phyloP scores from a whole-genome alignment of 2,888 invertebrate genomes.

The Lumbricus terrestris region DNA sequence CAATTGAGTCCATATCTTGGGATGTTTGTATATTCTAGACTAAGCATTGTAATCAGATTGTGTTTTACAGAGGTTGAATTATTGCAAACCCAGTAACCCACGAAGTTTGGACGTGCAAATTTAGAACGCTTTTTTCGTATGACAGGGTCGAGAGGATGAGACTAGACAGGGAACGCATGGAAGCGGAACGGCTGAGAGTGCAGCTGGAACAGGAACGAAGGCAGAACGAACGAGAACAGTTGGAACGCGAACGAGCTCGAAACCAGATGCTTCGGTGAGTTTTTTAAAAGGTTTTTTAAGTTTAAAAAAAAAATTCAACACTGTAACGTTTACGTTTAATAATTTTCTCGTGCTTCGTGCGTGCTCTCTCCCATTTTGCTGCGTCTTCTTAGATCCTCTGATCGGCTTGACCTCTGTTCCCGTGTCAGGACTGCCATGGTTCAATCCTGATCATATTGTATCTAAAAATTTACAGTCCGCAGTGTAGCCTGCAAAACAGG shows the following conservation, averaged over 20 bases:
- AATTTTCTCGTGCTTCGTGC: neutral
- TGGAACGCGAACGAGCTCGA: slow-evolving; percentile 70
- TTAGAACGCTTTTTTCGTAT: neutral
- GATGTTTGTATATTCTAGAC: too few species aligned
- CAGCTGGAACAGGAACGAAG: slow-evolving; percentile 64
- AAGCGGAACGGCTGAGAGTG: slow-evolving; percentile 58
- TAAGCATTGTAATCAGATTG: too few species aligned
- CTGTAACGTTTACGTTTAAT: neutral
- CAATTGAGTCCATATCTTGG: neutral
- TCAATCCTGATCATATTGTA: too few species aligned
- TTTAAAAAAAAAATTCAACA: too few species aligned
- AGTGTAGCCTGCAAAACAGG: too few species aligned
- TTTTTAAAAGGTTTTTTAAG: too few species aligned
- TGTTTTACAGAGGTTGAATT: neutral
- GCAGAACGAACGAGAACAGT: slow-evolving; percentile 58
- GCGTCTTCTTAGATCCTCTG: too few species aligned
- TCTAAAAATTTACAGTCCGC: too few species aligned
- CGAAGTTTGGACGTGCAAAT: neutral
- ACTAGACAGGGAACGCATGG: slow-evolving; percentile 67
- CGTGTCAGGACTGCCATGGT: too few species aligned
- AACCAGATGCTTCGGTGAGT: slow-evolving; percentile 66
- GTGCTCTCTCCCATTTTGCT: too few species aligned
- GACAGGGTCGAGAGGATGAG: slow-evolving; percentile 54
- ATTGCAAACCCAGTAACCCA: neutral
- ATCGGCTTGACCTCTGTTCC: too few species aligned